Evolutionary conservation across 1,140 invertebrate species (phyloP).

Genomic region (Orchestia grillus): DNA sequence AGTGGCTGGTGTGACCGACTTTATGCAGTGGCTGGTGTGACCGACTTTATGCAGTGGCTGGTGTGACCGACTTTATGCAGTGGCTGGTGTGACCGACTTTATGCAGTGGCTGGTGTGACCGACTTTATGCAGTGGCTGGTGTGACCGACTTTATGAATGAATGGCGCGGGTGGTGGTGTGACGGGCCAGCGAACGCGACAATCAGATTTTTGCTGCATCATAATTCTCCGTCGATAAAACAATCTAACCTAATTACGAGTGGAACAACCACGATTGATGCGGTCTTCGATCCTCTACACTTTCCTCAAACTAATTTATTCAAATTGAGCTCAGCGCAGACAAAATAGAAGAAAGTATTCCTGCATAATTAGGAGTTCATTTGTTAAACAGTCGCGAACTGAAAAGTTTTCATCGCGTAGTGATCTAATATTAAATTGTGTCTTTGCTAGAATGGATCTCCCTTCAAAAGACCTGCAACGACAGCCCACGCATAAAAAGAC

Average conservation of each 20-base stretch:
- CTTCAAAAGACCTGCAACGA: neutral
- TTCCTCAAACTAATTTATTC: neutral
- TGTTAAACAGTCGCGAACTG: neutral
- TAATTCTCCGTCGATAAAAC: neutral
- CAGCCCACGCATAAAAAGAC: neutral
- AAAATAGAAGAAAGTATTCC: neutral
- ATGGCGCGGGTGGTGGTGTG: no score
- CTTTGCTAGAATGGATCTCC: neutral
- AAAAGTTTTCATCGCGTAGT: neutral
- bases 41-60: no score
- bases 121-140: no score
- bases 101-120: no score
- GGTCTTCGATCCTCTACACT: neutral
- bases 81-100: no score
- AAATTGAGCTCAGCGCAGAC: neutral
- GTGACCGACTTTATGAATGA: no score
- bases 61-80: no score
- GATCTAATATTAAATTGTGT: neutral
- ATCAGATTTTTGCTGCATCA: no score
- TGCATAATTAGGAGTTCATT: neutral
- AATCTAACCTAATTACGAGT: neutral
- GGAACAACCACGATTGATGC: neutral
- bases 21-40: no score
- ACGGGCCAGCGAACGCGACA: no score
- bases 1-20: no score